phyloP scores from a whole-genome alignment of 2,888 invertebrate species.

The Pachycephus smyrnensis region DNA sequence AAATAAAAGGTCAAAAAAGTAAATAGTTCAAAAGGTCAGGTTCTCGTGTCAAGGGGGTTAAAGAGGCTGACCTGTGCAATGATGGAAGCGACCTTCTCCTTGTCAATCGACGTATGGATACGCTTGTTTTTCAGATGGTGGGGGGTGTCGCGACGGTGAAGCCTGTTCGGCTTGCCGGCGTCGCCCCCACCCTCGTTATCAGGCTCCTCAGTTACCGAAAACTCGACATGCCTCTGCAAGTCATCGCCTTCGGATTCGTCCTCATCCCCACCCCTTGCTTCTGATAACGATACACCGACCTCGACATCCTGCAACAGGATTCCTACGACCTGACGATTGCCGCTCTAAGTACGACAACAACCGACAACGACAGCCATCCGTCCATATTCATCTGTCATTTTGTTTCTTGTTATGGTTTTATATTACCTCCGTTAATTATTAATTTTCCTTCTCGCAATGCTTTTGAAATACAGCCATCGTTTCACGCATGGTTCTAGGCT shows the following conservation, averaged over 20 bases:
- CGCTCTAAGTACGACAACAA: background rate
- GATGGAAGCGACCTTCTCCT: conserved; percentile 80
- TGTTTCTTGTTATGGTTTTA: background rate
- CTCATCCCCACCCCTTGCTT: conserved; percentile 71
- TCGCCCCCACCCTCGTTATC: conserved; percentile 68
- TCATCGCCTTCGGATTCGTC: conserved; percentile 78
- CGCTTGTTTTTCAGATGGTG: conserved; percentile 99
- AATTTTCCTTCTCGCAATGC: background rate
- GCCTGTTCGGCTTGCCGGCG: conserved; percentile 73
- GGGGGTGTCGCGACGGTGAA: conserved; percentile 95
- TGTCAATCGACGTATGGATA: conserved; percentile 77
- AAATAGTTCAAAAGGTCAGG: background rate
- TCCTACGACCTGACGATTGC: background rate
- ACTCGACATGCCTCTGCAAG: conserved; percentile 62
- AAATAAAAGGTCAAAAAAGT: background rate
- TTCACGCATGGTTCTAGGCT: background rate
- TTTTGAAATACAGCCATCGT: background rate
- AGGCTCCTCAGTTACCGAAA: conserved; percentile 61
- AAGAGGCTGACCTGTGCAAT: conserved; percentile 73
- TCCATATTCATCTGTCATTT: background rate
- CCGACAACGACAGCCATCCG: background rate
- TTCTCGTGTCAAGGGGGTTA: background rate
- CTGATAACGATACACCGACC: conserved; percentile 70
- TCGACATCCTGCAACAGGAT: conserved; percentile 56
- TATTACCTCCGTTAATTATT: no score